These are phyloP conservation scores for Etheostoma spectabile DNA, from an alignment of 2,113 vertebrate genomes.

Conservation along the genomic window DNA sequence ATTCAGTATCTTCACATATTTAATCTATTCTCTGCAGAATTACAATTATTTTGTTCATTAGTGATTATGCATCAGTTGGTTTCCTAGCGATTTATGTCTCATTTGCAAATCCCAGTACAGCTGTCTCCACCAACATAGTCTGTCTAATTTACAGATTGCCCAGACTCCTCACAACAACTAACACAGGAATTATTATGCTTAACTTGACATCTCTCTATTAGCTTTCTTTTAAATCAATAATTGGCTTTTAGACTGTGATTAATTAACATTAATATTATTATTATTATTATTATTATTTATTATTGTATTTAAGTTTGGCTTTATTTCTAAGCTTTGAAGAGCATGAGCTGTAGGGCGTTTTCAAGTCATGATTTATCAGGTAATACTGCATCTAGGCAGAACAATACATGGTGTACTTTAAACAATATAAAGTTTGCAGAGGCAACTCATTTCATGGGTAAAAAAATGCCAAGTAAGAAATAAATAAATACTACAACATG, in stretches of 20 bases:
- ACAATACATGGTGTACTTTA: neutral
- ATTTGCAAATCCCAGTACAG: constrained; percentile 43
- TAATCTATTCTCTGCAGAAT: constrained; percentile 25
- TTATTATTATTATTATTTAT: neutral
- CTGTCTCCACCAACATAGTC: constrained; percentile 10
- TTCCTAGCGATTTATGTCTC: constrained; percentile 15
- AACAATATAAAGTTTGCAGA: too few relatives aligned
- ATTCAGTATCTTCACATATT: constrained; percentile 6
- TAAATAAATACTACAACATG: too few relatives aligned
- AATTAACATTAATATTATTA: neutral
- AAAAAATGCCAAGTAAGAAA: too few relatives aligned
- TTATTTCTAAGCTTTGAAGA: neutral
- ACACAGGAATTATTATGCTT: neutral
- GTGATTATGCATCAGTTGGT: constrained; percentile 22
- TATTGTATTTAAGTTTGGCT: neutral
- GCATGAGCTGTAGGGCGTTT: neutral
- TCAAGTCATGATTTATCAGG: neutral
- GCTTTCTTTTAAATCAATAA: neutral
- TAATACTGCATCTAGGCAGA: too few relatives aligned
- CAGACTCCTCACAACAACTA: neutral
- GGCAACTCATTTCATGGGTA: too few relatives aligned
- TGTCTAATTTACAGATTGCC: neutral
- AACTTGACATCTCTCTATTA: neutral
- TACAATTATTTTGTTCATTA: constrained; percentile 19
- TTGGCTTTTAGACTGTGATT: neutral